Evolutionary conservation across 1,140 invertebrate species (phyloP).

Genomic region (Plutomurus gul): DNA sequence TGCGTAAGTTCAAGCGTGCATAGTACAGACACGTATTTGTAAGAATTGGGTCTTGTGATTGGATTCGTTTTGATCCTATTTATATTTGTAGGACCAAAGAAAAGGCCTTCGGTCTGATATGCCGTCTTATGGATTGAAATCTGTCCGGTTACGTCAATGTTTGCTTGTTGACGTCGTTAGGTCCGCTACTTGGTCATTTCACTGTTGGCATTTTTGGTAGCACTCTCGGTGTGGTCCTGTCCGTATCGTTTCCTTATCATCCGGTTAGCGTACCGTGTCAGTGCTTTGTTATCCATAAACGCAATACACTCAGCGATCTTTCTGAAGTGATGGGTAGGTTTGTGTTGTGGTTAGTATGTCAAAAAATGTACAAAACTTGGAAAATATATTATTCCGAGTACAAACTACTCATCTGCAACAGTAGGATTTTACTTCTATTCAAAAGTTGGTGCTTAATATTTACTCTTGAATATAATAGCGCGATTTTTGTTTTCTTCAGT

Average conservation of each 20-base stretch:
- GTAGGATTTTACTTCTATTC: no score
- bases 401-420: no score
- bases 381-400: no score
- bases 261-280: neutral
- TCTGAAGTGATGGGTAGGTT: no score
- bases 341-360: no score
- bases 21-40: neutral
- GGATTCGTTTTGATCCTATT: conserved; percentile 28
- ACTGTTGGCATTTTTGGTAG: neutral
- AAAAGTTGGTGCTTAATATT: no score
- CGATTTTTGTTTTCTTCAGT: no score
- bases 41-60: neutral
- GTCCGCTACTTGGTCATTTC: neutral
- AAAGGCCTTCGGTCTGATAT: neutral
- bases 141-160: neutral
- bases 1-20: neutral
- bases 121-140: no score
- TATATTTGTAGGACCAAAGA: neutral
- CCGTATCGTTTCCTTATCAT: no score
- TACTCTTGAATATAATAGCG: no score
- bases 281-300: neutral
- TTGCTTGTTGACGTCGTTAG: neutral
- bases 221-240: neutral
- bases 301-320: neutral
- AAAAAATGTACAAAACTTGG: no score